A percentile compares a stretch with the other conserved stretches of the same genome.
phyloP scores from a whole-genome alignment of 2,113 vertebrate genomes.

The Gambusia holbrooki region DNA sequence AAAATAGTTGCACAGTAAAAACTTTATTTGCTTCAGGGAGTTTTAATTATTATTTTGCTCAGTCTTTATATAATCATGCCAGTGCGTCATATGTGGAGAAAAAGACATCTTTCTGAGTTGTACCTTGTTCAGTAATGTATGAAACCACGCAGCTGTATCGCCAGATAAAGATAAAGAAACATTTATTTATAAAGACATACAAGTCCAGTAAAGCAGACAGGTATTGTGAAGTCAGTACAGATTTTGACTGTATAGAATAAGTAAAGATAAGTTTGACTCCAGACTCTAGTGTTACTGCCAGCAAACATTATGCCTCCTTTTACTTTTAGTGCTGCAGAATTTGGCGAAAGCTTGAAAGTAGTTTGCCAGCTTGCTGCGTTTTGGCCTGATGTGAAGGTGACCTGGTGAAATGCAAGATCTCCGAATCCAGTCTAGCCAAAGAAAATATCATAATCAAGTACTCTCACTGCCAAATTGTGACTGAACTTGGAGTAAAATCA shows the following conservation, averaged over 20 bases:
- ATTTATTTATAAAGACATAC: background rate
- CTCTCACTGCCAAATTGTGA: background rate
- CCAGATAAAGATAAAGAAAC: background rate
- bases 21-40: slow-evolving; percentile 40
- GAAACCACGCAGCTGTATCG: slow-evolving; percentile 5
- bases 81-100: slow-evolving; percentile 39
- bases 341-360: slow-evolving; percentile 10
- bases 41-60: slow-evolving; percentile 7
- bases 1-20: slow-evolving; percentile 15
- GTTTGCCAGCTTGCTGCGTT: slow-evolving; percentile 37
- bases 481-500: background rate
- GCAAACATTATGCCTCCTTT: slow-evolving; percentile 8
- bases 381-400: slow-evolving; percentile 54
- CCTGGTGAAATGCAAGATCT: slow-evolving; percentile 22
- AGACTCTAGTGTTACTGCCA: slow-evolving; percentile 4
- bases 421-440: background rate
- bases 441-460: background rate
- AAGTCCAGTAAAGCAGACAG: background rate
- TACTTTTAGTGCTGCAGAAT: slow-evolving; percentile 26
- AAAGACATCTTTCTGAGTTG: slow-evolving; percentile 18
- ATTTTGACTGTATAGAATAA: slow-evolving; percentile 16
- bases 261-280: slow-evolving; percentile 1
- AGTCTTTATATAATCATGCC: slow-evolving; percentile 35
- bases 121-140: slow-evolving; percentile 16
- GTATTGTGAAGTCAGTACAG: background rate